These are phyloP conservation scores for Nemotelus pantherinus DNA, from an alignment of 2,888 invertebrate genomes.

Conservation along the genomic window DNA sequence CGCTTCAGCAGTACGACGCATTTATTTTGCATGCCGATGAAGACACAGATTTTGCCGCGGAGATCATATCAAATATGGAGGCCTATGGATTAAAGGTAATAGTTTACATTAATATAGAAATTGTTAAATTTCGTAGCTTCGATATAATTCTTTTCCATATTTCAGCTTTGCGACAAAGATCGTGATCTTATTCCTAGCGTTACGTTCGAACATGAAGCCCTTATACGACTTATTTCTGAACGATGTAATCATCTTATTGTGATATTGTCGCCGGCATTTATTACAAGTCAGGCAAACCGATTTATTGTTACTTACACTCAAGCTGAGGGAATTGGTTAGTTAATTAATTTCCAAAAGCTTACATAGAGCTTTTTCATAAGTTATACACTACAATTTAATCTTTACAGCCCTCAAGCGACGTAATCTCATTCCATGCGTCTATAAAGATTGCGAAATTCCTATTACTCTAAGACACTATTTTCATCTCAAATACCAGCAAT, in stretches of 20 bases:
- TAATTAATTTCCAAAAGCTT: neutral
- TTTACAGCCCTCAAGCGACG: constrained; percentile 60
- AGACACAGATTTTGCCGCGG: constrained; percentile 75
- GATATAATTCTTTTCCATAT: constrained; percentile 46
- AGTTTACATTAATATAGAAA: constrained; percentile 5
- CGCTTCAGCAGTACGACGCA: constrained; percentile 78
- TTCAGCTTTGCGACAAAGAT: constrained; percentile 79
- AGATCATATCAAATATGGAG: constrained; percentile 73
- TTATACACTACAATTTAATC: constrained; percentile 5
- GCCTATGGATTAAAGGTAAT: constrained; percentile 72
- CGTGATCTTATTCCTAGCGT: constrained; percentile 77
- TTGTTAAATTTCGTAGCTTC: neutral
- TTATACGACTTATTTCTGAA: constrained; percentile 77
- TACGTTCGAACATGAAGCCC: constrained; percentile 76
- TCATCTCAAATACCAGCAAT: constrained; percentile 70
- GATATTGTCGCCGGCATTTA: constrained; percentile 80
- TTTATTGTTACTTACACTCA: constrained; percentile 85
- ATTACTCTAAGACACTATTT: constrained; percentile 73
- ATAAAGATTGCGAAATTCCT: constrained; percentile 73
- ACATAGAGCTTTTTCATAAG: constrained; percentile 18
- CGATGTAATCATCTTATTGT: constrained; percentile 83
- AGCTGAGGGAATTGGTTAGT: constrained; percentile 80
- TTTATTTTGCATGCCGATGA: constrained; percentile 80
- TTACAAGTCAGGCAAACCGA: constrained; percentile 77
- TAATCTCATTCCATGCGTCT: constrained; percentile 78